Percentiles rank a stretch among this genome's conserved stretches.
phyloP scores from a whole-genome alignment of 1,140 invertebrate genomes.

The Thaumetopoea pityocampa region DNA sequence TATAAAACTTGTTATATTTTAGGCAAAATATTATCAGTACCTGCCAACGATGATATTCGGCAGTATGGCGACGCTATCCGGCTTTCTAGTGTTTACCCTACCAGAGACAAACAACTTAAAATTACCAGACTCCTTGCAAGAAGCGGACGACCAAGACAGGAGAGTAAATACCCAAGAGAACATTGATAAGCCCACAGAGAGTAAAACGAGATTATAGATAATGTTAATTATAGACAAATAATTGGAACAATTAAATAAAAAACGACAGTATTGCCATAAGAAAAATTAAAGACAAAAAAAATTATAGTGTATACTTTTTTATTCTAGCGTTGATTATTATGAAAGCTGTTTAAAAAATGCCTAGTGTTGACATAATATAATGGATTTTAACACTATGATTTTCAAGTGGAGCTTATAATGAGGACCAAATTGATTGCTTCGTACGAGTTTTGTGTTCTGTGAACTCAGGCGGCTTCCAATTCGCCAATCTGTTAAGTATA shows the following conservation, averaged over 20 bases:
- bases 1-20: slow-evolving; percentile 19
- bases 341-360: too few species aligned
- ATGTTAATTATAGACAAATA: slow-evolving; percentile 2
- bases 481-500: too few species aligned
- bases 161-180: slow-evolving; percentile 15
- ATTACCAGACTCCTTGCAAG: slow-evolving; percentile 81
- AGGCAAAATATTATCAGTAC: slow-evolving; percentile 61
- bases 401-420: too few species aligned
- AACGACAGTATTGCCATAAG: too few species aligned
- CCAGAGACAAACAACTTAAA: slow-evolving; percentile 82
- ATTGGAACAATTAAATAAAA: slow-evolving; percentile 7
- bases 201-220: slow-evolving; percentile 31
- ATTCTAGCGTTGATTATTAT: too few species aligned
- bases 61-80: slow-evolving; percentile 79
- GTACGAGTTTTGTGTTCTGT: too few species aligned
- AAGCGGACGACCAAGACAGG: slow-evolving; percentile 75
- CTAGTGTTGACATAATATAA: too few species aligned
- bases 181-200: slow-evolving; percentile 27
- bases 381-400: too few species aligned
- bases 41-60: slow-evolving; percentile 85
- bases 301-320: too few species aligned
- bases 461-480: too few species aligned
- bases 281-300: too few species aligned
- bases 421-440: too few species aligned
- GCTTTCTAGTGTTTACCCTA: slow-evolving; percentile 77